Evolutionary conservation across 1,140 invertebrate genomes (phyloP), one percentile per base, ranked within the genome.

Genomic region (Bradysia coprophila): DNA sequence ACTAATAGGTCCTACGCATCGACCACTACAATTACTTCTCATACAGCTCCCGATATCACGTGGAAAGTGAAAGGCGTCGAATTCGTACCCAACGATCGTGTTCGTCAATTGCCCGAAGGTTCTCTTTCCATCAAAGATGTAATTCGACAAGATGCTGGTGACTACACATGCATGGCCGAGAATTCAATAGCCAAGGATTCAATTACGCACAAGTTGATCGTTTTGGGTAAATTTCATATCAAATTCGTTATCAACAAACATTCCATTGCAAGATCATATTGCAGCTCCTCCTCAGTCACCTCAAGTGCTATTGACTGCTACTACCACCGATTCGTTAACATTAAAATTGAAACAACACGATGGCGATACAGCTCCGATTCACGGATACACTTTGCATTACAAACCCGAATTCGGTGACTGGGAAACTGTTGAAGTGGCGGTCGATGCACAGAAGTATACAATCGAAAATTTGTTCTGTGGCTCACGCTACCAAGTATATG

Each of bases 321-420:
- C 84, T 0, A 89, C 85, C 5, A 89, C 84, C 1, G 86, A 81
- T 43, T 82, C 73, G 40, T 71, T 89, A 46, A 78, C 78, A 1
- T 75, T 90, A 45, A 81, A 82, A 51, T 62, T 90, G 40, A 78
- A 79, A 54, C 77, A 81, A 9, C 78, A 82, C 48, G 70, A 78
- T 21, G 69, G 68, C 31, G 81, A 84, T 46, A 75, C 69, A 21
- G 78, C 80, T 33, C 79, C 80, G 10, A 71, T 84, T 45, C 80
- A 84, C 45, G 86, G 86, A 0, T 88, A 89, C 56, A 89, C 85
- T n/a, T 73, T 92, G 45, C 82, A 88, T 55, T 92, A 88, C 65
- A 91, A 91, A 59, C 83, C 80, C 21, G 89, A 91, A 64, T 91
- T 88, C 53, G 87, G 87, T 21, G 86, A 92, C 53, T 90, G 85